Conservation (phyloP, 2,797 vertebrate genomes). For the Pyrocephalus nanus region DNA sequence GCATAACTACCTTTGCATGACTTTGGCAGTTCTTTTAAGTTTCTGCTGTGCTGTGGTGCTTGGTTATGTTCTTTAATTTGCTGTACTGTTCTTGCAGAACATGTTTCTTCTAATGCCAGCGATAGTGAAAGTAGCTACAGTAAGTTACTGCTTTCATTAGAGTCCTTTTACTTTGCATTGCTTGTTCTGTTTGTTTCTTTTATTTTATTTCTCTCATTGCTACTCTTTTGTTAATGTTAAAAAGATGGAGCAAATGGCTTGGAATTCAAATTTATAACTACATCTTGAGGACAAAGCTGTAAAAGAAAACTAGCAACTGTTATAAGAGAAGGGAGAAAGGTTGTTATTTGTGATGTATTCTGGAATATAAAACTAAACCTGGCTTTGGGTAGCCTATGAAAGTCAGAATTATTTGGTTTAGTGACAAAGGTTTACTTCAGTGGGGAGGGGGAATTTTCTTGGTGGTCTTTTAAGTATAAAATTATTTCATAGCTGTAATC, state of each 20-base stretch:
- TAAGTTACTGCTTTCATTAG: constrained; percentile 82
- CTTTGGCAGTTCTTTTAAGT: constrained; percentile 60
- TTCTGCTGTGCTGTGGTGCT: constrained; percentile 74
- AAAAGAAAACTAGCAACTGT: not conserved
- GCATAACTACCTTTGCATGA: constrained; percentile 74
- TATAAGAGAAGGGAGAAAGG: not conserved
- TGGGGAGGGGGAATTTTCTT: not conserved
- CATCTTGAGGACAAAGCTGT: not conserved
- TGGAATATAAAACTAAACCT: not conserved
- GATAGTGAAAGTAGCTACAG: constrained; percentile 85
- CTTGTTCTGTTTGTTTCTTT: constrained; percentile 65
- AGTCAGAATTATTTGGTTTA: not conserved
- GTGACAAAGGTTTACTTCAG: not conserved
- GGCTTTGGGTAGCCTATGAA: not conserved
- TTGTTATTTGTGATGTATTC: not conserved
- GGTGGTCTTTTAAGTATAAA: not conserved
- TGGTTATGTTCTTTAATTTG: constrained; percentile 82
- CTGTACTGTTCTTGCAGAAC: constrained; percentile 85
- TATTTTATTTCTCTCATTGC: constrained; percentile 59
- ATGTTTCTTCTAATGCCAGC: constrained; percentile 85
- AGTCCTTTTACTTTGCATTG: constrained; percentile 75
- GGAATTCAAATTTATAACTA: constrained; percentile 59
- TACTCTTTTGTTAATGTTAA: constrained; percentile 42
- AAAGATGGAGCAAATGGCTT: constrained; percentile 77
- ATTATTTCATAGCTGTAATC: not conserved